Base-by-base conservation (phyloP, 2,797 vertebrate species). In the Syndactyla subalaris region DNA sequence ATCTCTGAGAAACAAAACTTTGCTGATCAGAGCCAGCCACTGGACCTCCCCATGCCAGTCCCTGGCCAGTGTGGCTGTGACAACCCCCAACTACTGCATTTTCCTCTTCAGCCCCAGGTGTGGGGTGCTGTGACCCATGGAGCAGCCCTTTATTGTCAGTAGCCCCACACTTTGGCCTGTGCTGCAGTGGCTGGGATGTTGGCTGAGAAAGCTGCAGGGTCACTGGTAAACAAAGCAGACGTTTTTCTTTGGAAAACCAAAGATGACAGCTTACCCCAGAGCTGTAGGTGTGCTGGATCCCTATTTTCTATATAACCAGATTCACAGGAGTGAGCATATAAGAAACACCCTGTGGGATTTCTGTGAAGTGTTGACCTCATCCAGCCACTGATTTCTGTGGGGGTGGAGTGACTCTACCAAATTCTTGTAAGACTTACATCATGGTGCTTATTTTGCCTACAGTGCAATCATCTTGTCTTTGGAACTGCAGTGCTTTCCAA, bases 111-210 rank as follows among this genome's bases (percentile, higher is more conserved):
- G 30, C 16, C 23, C 12, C n/a, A 58, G 17, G 4, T 24, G 3
- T 32, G 59, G 41, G 22, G 12, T 58, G 24, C 39, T 55, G 46
- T 62, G 34, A 61, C 18, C 21, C 26, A 23, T 7, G 36, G 27
- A 68, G 9, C 0, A 87, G 30, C 20, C 29, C 19, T 73, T 72
- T 52, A 5, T 19, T 29, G 71, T 52, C 41, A 43, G 45, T 21
- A 75, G 23, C 51, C n/a, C 10, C n/a, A 27, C 0, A 1, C 49
- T 43, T 55, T 36, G 4, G 3, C 41, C 36, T 46, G 29, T 38
- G 51, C n/a, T 66, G 51, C 54, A 15, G 1, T 72, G 68, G 21
- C 74, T 59, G 34, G 39, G 32, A 66, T 48, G 36, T 8, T 73
- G 19, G 10, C 45, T 87, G 45, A 70, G 71, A 83, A 82, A 85